Evolutionary conservation across 53 echinoderm and acorn worm genomes (phyloP), one percentile per base, ranked within the genome.

Genomic region (Pentamera pediparva): DNA sequence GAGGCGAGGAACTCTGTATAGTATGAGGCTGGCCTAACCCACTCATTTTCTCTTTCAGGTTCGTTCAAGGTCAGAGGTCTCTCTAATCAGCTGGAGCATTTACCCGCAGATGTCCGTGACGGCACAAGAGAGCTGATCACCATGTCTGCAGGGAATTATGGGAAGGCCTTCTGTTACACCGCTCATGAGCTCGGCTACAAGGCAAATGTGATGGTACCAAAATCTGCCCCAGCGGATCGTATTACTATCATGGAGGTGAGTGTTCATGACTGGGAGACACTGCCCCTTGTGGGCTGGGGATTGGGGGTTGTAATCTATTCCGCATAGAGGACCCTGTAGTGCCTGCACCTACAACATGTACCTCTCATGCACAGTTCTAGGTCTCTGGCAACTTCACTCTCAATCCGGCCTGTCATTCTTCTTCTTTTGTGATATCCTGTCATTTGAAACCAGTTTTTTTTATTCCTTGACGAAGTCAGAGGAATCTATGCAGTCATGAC

Each of bases 141-240:
- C 55, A 85, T 89, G 81, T 89, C 89, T 35, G 85, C 85, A 34
- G 89, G 89, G 21, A 89, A 89, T 77, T 89, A 89, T 74, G 89
- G 89, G 51, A 89, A 85, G 53, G 85, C 89, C 4, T 65, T 85
- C 40, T 65, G 58, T 12, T 81, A 65, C 54, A 75, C 84, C 1
- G 49, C 81, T 19, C 47, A 81, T 39, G 36, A 77, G 24, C 57
- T 71, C 18, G 84, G 81, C 3, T 15, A 82, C 5, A 64, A 72
- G 57, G 85, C 82, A 0, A 56, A 35, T 32, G 82, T 85, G 25
- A 22, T 89, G 28, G 81, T 77, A 73, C 89, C 89, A 50, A 65
- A 77, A 1, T 78, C 89, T 38, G 89, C 89, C 15, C 89, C 89
- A 31, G 37, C 30, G 39, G 62, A 74, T 38, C 76, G 89, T 41